Conservation (phyloP, 2,797 vertebrate genomes). For the Gobio occitaniae region DNA sequence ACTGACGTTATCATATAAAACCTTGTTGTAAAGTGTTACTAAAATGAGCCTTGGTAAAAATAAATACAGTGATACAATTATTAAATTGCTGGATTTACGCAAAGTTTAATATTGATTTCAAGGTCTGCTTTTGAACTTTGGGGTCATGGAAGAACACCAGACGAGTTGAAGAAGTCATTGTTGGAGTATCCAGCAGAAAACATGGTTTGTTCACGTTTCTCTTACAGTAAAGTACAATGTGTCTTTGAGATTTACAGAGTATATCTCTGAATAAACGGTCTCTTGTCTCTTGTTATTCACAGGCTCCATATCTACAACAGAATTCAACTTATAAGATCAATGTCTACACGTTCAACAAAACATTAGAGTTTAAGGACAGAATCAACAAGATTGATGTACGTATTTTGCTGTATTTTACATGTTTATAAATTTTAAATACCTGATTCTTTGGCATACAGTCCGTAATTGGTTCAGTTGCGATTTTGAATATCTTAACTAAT, state of each 20-base stretch:
- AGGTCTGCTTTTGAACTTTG: slow-evolving; percentile 97
- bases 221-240: neutral
- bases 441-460: neutral
- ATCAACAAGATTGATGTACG: slow-evolving; percentile 94
- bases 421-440: neutral
- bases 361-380: slow-evolving; percentile 88
- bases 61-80: neutral
- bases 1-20: neutral
- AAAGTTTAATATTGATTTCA: slow-evolving; percentile 16
- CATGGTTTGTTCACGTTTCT: slow-evolving; percentile 81
- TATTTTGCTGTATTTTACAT: neutral
- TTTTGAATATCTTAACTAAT: neutral
- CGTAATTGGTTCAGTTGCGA: neutral
- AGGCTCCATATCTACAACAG: slow-evolving; percentile 87
- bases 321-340: slow-evolving; percentile 92
- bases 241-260: neutral
- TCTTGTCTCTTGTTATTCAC: slow-evolving; percentile 56
- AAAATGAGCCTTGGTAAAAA: neutral
- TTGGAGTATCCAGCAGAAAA: slow-evolving; percentile 84
- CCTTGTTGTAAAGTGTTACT: neutral
- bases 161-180: slow-evolving; percentile 87
- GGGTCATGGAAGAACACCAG: slow-evolving; percentile 87
- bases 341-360: slow-evolving; percentile 97
- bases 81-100: neutral
- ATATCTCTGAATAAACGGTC: neutral